Conservation (phyloP, 92 coral and sea anemone species). For the Parazoanthus atlanticus region DNA sequence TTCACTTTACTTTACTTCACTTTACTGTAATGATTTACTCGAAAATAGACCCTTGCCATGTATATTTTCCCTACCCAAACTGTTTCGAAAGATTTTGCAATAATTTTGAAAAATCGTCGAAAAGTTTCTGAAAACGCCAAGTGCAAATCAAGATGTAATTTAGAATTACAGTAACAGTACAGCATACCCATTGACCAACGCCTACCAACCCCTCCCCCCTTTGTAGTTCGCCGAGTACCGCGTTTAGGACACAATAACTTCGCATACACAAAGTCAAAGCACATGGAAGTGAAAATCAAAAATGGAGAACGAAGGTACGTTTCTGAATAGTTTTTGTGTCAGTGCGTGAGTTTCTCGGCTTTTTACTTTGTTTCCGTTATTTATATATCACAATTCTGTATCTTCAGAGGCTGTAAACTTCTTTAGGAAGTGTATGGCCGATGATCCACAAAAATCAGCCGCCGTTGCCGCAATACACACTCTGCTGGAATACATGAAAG, state of each 20-base stretch:
- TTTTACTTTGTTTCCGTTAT: background rate
- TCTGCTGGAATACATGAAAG: slow-evolving; percentile 84
- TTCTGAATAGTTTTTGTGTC: background rate
- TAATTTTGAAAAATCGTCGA: too few species aligned
- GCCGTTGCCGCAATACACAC: slow-evolving; percentile 96
- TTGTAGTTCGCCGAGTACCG: too few species aligned
- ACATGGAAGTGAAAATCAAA: slow-evolving; percentile 21
- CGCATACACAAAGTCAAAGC: slow-evolving; percentile 17
- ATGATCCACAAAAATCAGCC: slow-evolving; percentile 91
- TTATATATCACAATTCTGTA: background rate
- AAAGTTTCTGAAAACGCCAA: too few species aligned
- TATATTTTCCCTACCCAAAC: too few species aligned
- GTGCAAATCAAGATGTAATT: too few species aligned
- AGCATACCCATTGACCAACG: too few species aligned
- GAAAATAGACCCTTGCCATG: too few species aligned
- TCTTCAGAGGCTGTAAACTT: slow-evolving; percentile 74
- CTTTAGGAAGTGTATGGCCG: slow-evolving; percentile 86
- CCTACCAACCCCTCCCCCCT: too few species aligned
- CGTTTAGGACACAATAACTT: background rate
- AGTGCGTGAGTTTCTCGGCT: background rate
- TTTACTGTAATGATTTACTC: too few species aligned
- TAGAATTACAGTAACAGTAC: too few species aligned
- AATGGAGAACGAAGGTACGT: slow-evolving; percentile 95
- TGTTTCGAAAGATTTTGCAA: too few species aligned
- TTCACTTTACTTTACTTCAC: too few species aligned